phyloP scores from a whole-genome alignment of 2,113 vertebrate species.

The Acinonyx jubatus region DNA sequence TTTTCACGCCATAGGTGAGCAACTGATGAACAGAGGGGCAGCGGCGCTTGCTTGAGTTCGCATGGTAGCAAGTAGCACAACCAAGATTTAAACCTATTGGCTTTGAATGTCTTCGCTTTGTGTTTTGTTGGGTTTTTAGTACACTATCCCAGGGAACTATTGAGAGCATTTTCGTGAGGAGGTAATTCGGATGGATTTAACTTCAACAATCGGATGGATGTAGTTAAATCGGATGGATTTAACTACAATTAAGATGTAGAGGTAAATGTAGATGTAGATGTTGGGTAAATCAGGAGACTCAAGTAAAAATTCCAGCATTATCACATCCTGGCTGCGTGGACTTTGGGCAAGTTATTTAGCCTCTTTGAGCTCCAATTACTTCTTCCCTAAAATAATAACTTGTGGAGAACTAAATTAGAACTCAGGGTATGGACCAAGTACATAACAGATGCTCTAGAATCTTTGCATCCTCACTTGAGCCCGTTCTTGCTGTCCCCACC shows the following conservation, averaged over 20 bases:
- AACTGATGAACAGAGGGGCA: no score
- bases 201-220: not conserved
- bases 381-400: not conserved
- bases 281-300: not conserved
- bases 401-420: not conserved
- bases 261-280: no score
- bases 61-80: not conserved
- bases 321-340: not conserved
- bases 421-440: not conserved
- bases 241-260: not conserved
- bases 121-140: not conserved
- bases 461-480: not conserved
- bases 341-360: not conserved
- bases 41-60: not conserved
- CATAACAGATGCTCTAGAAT: not conserved
- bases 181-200: not conserved
- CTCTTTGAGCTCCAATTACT: not conserved
- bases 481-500: not conserved
- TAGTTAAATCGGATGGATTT: not conserved
- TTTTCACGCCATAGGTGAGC: not conserved
- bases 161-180: not conserved
- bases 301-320: not conserved
- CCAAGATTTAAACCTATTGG: not conserved
- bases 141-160: not conserved
- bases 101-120: not conserved